Percentiles rank a stretch among this genome's conserved stretches.
phyloP scores from a whole-genome alignment of 2,888 invertebrate genomes.

The Eupeodes luniger region DNA sequence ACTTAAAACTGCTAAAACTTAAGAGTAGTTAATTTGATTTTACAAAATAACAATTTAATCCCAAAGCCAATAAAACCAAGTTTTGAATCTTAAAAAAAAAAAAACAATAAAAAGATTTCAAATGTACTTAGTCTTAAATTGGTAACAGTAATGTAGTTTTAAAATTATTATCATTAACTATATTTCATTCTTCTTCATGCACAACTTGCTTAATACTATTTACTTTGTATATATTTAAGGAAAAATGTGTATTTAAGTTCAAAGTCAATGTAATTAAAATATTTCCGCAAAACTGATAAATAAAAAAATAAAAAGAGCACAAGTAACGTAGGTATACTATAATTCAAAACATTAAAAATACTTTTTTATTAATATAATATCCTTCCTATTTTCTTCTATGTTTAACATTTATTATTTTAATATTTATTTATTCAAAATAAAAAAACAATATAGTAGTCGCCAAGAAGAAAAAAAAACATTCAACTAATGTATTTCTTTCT shows the following conservation, averaged over 20 bases:
- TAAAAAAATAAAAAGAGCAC: slow-evolving; percentile 67
- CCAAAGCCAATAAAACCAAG: too few species aligned
- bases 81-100: too few species aligned
- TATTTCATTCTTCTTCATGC: too few species aligned
- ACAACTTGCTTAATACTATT: slow-evolving; percentile 6
- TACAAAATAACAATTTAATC: too few species aligned
- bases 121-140: too few species aligned
- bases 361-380: neutral
- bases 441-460: neutral
- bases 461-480: neutral
- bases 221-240: neutral
- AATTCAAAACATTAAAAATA: too few species aligned
- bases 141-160: neutral
- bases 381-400: neutral
- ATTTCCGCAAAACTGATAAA: neutral
- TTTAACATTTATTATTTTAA: slow-evolving; percentile 34
- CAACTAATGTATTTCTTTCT: slow-evolving; percentile 63
- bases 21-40: too few species aligned
- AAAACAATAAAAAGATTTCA: too few species aligned
- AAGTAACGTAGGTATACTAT: slow-evolving; percentile 51
- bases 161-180: too few species aligned
- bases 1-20: too few species aligned
- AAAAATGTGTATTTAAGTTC: too few species aligned
- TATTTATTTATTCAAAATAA: neutral
- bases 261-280: neutral